These are phyloP conservation scores for Drosophila erecta DNA, from an alignment of 1,140 invertebrate genomes.

Conservation along the genomic window DNA sequence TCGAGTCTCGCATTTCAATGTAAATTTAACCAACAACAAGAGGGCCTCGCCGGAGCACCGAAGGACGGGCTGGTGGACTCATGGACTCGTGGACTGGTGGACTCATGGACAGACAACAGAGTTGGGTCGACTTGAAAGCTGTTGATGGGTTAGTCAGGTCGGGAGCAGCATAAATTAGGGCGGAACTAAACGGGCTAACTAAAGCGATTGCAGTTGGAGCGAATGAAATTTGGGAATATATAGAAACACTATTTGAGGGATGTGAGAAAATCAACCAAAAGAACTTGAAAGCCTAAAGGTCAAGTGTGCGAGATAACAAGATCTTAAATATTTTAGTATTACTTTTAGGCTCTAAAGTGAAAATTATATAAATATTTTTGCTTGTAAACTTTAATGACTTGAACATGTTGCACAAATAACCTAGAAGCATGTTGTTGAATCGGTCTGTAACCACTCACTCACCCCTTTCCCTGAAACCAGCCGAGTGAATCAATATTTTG, in stretches of 20 bases:
- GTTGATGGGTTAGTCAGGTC: conserved; percentile 18
- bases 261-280: neutral
- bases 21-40: conserved; percentile 81
- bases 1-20: conserved; percentile 83
- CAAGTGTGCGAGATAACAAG: neutral
- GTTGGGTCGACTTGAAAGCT: conserved; percentile 33
- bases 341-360: too few species aligned
- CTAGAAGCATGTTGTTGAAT: conserved; percentile 1
- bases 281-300: too few species aligned
- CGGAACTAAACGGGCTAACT: conserved; percentile 10
- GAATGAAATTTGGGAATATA: neutral
- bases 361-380: too few species aligned
- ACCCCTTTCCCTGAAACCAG: neutral
- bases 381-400: neutral
- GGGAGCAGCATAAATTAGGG: conserved; percentile 45
- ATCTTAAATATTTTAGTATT: neutral
- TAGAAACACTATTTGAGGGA: too few species aligned
- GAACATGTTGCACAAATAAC: neutral
- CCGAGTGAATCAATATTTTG: conserved; percentile 28
- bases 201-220: conserved; percentile 20
- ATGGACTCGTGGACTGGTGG: neutral
- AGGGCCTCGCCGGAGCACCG: conserved; percentile 23
- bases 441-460: neutral
- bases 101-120: neutral
- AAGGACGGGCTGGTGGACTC: conserved; percentile 1